Base-by-base conservation (phyloP, 2,113 vertebrate species). In the Peromyscus maniculatus region DNA sequence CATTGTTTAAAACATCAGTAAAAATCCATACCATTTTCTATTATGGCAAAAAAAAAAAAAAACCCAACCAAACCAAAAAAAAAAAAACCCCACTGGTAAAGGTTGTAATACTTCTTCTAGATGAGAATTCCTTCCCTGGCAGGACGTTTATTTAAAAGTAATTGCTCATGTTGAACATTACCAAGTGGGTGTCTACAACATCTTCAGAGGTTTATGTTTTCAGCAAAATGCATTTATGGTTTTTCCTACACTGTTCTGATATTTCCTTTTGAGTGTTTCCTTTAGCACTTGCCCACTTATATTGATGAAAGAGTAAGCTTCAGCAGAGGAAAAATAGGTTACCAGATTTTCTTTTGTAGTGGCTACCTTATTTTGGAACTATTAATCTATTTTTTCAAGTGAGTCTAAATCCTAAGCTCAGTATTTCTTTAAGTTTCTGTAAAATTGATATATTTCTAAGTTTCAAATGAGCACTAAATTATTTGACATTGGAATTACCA, bases 21-120 rank as follows among this genome's bases (percentile, higher is more conserved):
- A 97, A 98, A 71, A 98, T 91, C 87, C 78, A 0, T 16, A 89
- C 12, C 0, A 71, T 98, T 97, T 97, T 98, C 74, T 92, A 93
- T 11, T 64, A 66, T 62, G 94, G 83, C 94, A 84, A 97, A 93
- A 96, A 93, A 98, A 96, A 87, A 43, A 43, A 43, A 3, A 43
- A 43, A 43, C 3, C 3, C 43, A 43, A 43, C 3, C 3, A 43
- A 43, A 3, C 43, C 3, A 43, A 43, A 3, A 43, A 43, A 43
- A 3, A 43, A 43, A 43, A 43, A 43, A 43, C 3, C 43, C 43
- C 43, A 90, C 36, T 55, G 69, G 83, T 96, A 97, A 80, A 95
- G 91, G 93, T 87, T 89, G 67, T 31, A 92, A 94, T 97, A 93
- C 95, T 90, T 92, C 92, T 91, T 97, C 69, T 79, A 96, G 96